These are phyloP conservation scores for Dinoponera quadriceps DNA, from an alignment of 1,140 invertebrate genomes.

Conservation along the genomic window DNA sequence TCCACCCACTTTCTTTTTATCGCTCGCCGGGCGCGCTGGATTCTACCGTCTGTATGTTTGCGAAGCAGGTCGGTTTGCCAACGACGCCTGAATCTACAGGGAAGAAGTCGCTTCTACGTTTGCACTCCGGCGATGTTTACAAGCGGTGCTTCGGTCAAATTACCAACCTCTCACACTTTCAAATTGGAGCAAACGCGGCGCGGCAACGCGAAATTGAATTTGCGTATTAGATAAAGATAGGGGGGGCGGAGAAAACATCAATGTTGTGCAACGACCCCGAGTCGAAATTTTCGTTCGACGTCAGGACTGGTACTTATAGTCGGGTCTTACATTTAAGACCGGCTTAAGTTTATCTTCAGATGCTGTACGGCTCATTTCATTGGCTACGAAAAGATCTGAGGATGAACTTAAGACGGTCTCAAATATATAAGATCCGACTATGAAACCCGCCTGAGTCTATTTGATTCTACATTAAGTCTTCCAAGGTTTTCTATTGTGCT, in stretches of 20 bases:
- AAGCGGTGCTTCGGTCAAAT: conserved; percentile 46
- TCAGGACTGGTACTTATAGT: too few species aligned
- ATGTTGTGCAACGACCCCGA: too few species aligned
- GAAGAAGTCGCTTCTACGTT: conserved; percentile 42
- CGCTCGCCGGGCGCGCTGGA: conserved; percentile 4
- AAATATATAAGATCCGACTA: too few species aligned
- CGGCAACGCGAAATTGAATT: conserved; percentile 28
- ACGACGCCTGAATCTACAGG: conserved; percentile 47
- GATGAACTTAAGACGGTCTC: too few species aligned
- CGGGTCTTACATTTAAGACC: too few species aligned
- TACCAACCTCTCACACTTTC: conserved; percentile 31
- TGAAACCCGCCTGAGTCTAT: too few species aligned
- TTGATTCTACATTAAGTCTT: too few species aligned
- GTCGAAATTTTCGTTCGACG: too few species aligned
- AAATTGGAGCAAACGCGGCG: conserved; percentile 2
- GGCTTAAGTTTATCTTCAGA: too few species aligned
- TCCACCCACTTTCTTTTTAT: conserved; percentile 41
- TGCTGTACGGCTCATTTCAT: too few species aligned
- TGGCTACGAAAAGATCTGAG: too few species aligned
- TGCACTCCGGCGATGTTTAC: conserved; percentile 41
- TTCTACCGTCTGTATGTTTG: conserved; percentile 46
- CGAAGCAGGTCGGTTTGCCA: conserved; percentile 27
- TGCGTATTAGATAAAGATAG: conserved; percentile 22
- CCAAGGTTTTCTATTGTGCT: too few species aligned
- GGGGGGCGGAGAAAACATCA: neutral